Percentiles rank a stretch among this genome's conserved stretches.
Evolutionary conservation across 1,140 invertebrate genomes (phyloP).

Genomic region (Chionoecetes opilio): DNA sequence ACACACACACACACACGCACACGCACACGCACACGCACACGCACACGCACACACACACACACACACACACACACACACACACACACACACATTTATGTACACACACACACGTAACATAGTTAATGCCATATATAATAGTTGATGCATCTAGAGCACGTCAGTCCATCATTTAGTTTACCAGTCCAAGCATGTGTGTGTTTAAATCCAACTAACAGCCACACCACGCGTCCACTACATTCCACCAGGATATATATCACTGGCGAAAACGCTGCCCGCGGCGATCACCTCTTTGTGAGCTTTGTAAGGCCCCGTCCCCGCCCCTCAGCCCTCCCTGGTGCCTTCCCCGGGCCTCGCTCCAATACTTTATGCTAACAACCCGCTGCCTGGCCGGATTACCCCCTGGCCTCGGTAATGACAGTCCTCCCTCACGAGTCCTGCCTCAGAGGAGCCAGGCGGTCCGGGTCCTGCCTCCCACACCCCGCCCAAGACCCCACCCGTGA

Average conservation of each 20-base stretch:
- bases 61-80: conserved; percentile 51
- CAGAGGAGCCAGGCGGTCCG: conserved; percentile 25
- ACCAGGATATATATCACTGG: neutral
- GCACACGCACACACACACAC: conserved; percentile 38
- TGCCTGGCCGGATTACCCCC: conserved; percentile 56
- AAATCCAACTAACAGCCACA: neutral
- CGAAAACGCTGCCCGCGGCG: neutral
- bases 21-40: neutral
- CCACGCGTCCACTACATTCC: neutral
- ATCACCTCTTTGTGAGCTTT: neutral
- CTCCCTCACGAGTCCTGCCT: conserved; percentile 46
- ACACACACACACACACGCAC: neutral
- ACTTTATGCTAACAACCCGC: conserved; percentile 60
- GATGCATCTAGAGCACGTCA: neutral
- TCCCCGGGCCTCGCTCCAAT: conserved; percentile 19
- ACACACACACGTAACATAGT: neutral
- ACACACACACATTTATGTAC: conserved; percentile 14
- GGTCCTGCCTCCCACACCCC: neutral
- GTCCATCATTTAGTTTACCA: neutral
- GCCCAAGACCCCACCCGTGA: neutral
- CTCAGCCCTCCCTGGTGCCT: conserved; percentile 29
- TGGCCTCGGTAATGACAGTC: conserved; percentile 58
- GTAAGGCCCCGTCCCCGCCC: neutral
- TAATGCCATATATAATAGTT: conserved; percentile 10
- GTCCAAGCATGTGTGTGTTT: neutral